Evolutionary conservation across 2,797 vertebrate species (phyloP), one percentile per base, ranked within the genome.

Genomic region (Paguma larvata): DNA sequence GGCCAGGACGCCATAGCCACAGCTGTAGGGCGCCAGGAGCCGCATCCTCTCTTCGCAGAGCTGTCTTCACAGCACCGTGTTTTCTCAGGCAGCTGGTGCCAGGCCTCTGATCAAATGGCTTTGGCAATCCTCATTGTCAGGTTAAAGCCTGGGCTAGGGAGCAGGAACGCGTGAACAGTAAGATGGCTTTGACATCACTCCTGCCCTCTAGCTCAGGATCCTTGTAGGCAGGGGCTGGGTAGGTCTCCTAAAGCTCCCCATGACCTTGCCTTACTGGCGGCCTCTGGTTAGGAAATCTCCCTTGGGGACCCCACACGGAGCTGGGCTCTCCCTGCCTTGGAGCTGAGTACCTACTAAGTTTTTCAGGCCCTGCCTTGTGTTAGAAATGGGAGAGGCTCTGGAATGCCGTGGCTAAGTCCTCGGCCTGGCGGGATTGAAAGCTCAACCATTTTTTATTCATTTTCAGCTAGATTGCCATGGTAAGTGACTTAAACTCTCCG

Each of bases 101-200:
- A 89, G 89, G 89, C 46, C 32, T 89, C 87, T 91, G 90, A 51
- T 75, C 62, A 48, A 68, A 82, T 38, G 62, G 14, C 78, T 92
- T 94, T 82, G 77, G 80, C 65, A 75, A 30, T 91, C 75, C 79
- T 80, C 56, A 48, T 27, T 46, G 27, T 92, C 92, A 88, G 68
- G 72, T 78, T 88, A 62, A 63, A 93, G 67, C 10, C 34, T 79
- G 63, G 85, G 34, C 14, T 80, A 53, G 46, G 16, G 32, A 78
- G 32, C 41, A 84, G 48, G 65, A 88, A 92, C 63, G 34, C 93
- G 25, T 27, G 23, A 44, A 63, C 4, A 51, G 16, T 23, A 53
- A 73, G 25, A n/a, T 2, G 3, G 53, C 72, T 44, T 89, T 4
- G 0, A 34, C 82, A 15, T 59, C 25, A 41, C 21, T 38, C 48